Percentiles rank a stretch among this genome's conserved stretches.
Evolutionary conservation across 2,113 vertebrate genomes (phyloP).

Genomic region (Sarotherodon lohbergeri): DNA sequence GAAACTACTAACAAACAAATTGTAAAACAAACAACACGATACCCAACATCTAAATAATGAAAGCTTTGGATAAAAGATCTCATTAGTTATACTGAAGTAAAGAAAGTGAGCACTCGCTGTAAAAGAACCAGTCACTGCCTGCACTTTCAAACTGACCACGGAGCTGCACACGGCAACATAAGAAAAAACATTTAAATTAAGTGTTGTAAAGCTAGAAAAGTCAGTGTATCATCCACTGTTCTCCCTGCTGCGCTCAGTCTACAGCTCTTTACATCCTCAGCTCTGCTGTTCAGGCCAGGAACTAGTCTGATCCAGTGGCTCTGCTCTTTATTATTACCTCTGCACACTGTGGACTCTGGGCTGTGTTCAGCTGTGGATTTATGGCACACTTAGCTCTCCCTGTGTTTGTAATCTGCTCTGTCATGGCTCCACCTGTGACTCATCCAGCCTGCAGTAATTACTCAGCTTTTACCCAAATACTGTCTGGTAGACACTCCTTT

Average conservation of each 20-base stretch:
- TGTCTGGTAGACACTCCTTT: neutral
- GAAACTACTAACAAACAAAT: rapidly evolving
- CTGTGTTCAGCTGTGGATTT: neutral
- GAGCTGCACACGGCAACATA: rapidly evolving
- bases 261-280: rapidly evolving
- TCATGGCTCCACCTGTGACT: neutral
- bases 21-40: neutral
- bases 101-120: neutral
- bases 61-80: neutral
- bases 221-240: neutral
- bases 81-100: rapidly evolving
- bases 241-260: neutral
- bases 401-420: neutral
- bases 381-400: neutral
- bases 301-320: neutral
- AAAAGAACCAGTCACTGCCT: neutral
- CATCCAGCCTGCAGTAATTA: neutral
- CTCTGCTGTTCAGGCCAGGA: rapidly evolving
- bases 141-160: rapidly evolving
- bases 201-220: neutral
- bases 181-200: rapidly evolving
- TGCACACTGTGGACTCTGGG: rapidly evolving
- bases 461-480: neutral
- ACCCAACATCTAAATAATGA: neutral
- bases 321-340: neutral